phyloP scores from a whole-genome alignment of 2,888 invertebrate genomes.

The Strigamia transsilvanica region DNA sequence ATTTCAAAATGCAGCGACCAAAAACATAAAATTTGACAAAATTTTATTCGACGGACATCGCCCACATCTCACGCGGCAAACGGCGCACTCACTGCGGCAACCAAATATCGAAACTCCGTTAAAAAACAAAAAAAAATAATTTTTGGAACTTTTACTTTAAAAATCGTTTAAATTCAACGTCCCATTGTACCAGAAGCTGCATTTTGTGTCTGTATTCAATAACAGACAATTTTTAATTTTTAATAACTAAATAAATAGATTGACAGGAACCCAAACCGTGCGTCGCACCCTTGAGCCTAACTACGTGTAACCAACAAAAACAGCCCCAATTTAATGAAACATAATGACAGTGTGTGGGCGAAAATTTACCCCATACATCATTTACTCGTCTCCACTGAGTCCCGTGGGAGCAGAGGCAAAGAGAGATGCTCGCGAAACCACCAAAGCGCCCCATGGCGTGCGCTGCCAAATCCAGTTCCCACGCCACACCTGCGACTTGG shows the following conservation, averaged over 20 bases:
- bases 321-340: background rate
- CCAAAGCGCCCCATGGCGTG: constrained; percentile 24
- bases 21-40: too few relatives aligned
- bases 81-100: too few relatives aligned
- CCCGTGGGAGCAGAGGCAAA: constrained; percentile 12
- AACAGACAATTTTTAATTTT: too few relatives aligned
- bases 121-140: too few relatives aligned
- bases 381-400: constrained; percentile 11
- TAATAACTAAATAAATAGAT: background rate
- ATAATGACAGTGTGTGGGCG: constrained; percentile 10
- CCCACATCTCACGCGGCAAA: too few relatives aligned
- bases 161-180: too few relatives aligned
- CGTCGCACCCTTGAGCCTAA: background rate
- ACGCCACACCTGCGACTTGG: constrained; percentile 24
- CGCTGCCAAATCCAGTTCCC: constrained; percentile 21
- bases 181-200: too few relatives aligned
- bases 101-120: too few relatives aligned
- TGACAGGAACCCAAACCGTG: background rate
- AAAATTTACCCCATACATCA: background rate
- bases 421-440: constrained; percentile 10
- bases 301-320: background rate
- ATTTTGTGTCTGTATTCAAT: too few relatives aligned
- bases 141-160: too few relatives aligned
- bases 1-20: background rate
- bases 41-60: too few relatives aligned